Percentiles rank a stretch among this genome's conserved stretches.
These are phyloP conservation scores for Lithobius niger DNA, from an alignment of 1,140 invertebrate species.

Conservation along the genomic window DNA sequence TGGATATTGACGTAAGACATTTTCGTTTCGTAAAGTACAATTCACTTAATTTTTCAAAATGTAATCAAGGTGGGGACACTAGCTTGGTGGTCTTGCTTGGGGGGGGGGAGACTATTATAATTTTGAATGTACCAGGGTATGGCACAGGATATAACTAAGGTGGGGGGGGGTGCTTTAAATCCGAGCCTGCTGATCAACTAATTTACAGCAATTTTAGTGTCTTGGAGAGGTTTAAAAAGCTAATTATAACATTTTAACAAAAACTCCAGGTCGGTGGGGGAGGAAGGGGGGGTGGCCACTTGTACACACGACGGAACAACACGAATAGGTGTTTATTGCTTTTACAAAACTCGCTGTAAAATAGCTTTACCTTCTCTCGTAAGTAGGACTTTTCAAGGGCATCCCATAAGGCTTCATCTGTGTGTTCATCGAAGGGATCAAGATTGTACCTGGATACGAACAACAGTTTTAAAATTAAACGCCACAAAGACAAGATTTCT, in stretches of 20 bases:
- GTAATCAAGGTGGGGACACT: not conserved
- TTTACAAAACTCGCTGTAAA: not conserved
- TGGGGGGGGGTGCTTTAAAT: not conserved
- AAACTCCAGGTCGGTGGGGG: too few relatives aligned
- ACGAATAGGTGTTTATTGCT: not conserved
- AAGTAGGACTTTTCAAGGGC: slow-evolving; percentile 38
- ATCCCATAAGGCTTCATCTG: slow-evolving; percentile 40
- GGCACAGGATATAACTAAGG: not conserved
- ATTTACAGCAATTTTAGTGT: not conserved
- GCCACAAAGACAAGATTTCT: not conserved
- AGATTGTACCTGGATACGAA: slow-evolving; percentile 35
- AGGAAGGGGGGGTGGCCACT: too few relatives aligned
- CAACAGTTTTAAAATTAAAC: slow-evolving; percentile 8
- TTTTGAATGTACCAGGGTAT: not conserved
- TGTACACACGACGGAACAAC: too few relatives aligned
- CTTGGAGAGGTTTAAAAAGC: not conserved
- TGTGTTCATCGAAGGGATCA: slow-evolving; percentile 40
- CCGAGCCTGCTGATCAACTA: not conserved
- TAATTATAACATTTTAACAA: not conserved
- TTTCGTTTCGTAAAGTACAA: too few relatives aligned
- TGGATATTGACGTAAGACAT: too few relatives aligned
- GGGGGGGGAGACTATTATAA: not conserved
- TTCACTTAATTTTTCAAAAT: not conserved
- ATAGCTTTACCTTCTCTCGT: slow-evolving; percentile 27
- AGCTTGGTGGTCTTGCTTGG: not conserved